Conservation (phyloP, 2,113 vertebrate genomes). For the Sclerurus mexicanus region DNA sequence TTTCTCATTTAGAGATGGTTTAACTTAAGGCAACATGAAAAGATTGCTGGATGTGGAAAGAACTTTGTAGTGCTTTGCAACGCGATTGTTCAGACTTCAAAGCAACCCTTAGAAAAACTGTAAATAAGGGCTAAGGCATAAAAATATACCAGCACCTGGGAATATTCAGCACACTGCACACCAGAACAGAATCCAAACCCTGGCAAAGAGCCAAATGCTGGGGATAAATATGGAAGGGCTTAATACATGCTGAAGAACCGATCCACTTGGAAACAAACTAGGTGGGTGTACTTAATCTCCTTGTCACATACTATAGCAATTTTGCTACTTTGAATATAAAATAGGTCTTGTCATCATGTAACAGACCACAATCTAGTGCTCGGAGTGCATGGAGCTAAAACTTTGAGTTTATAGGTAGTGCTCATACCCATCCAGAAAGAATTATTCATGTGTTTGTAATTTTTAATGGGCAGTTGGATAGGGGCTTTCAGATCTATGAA, state of each 20-base stretch:
- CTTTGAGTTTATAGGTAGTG: neutral
- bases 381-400: neutral
- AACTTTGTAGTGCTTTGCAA: constrained; percentile 46
- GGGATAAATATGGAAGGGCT: constrained; percentile 74
- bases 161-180: constrained; percentile 74
- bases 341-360: constrained; percentile 26
- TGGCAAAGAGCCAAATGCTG: constrained; percentile 66
- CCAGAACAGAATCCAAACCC: constrained; percentile 56
- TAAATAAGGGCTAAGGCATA: constrained; percentile 75
- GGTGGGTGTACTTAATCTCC: constrained; percentile 67
- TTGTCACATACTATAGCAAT: constrained; percentile 57
- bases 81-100: constrained; percentile 73
- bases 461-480: neutral
- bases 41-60: constrained; percentile 43
- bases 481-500: neutral
- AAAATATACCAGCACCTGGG: constrained; percentile 74
- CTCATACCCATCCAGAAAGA: neutral
- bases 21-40: constrained; percentile 37
- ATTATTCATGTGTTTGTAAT: neutral
- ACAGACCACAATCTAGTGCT: neutral
- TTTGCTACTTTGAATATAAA: constrained; percentile 62
- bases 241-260: constrained; percentile 53
- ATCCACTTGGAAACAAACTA: constrained; percentile 60
- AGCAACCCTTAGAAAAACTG: constrained; percentile 72
- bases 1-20: constrained; percentile 40